phyloP scores from a whole-genome alignment of 2,113 vertebrate genomes.

The Pomatostomus ruficeps region DNA sequence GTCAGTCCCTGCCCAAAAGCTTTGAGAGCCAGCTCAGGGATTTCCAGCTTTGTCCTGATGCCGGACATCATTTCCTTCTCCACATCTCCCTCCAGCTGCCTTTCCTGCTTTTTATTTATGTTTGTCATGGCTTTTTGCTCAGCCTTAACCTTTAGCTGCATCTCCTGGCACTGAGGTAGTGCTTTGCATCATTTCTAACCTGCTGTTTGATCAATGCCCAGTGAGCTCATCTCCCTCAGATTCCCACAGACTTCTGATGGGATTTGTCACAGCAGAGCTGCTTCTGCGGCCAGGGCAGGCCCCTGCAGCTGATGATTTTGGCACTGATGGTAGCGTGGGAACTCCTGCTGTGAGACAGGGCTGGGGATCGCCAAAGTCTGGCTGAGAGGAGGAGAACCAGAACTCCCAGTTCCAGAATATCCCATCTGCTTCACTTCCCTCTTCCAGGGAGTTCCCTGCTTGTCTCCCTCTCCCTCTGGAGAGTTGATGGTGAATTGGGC shows the following conservation, averaged over 20 bases:
- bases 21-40: neutral
- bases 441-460: neutral
- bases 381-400: neutral
- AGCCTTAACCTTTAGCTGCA: neutral
- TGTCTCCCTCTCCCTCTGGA: neutral
- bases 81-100: neutral
- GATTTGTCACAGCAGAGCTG: neutral
- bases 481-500: neutral
- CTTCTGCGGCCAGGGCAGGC: fast-evolving
- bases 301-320: neutral
- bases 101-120: neutral
- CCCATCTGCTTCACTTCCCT: neutral
- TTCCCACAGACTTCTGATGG: neutral
- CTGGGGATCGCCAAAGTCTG: neutral
- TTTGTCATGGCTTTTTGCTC: neutral
- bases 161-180: neutral
- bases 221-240: neutral
- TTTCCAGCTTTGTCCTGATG: neutral
- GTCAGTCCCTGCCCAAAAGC: neutral
- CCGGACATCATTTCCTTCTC: neutral
- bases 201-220: neutral
- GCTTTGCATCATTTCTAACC: neutral
- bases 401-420: neutral
- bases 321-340: neutral
- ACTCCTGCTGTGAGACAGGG: neutral